Conservation (phyloP, 1,140 invertebrate species). For the Aphelenchoides fujianensis region DNA sequence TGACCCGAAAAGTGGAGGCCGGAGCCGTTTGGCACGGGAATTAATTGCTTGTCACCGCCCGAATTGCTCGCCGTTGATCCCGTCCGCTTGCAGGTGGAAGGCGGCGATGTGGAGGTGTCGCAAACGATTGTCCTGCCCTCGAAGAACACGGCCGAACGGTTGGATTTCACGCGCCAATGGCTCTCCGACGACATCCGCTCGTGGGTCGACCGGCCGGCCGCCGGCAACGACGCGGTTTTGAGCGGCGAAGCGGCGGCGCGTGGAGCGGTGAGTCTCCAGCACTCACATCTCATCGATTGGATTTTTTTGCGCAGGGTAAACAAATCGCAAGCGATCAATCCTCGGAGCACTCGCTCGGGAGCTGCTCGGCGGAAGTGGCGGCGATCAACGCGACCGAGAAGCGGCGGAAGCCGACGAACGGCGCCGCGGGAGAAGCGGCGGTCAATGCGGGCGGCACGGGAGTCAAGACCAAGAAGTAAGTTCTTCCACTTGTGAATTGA, state of each 20-base stretch:
- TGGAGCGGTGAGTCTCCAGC: background rate
- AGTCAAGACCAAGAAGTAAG: conserved; percentile 3
- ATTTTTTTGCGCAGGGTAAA: background rate
- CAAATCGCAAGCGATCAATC: background rate
- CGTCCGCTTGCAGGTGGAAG: conserved; percentile 2
- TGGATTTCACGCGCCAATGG: conserved; percentile 61
- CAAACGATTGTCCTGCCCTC: conserved; percentile 59
- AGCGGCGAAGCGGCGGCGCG: background rate
- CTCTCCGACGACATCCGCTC: conserved; percentile 43
- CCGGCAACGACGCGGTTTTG: background rate
- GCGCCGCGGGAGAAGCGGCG: background rate
- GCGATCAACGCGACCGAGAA: conserved; percentile 56
- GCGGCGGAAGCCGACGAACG: conserved; percentile 20
- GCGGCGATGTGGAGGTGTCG: conserved; percentile 49
- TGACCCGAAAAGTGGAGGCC: too few species aligned
- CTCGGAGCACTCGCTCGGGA: conserved; percentile 54
- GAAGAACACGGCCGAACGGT: conserved; percentile 51
- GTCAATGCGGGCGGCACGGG: background rate
- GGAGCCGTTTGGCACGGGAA: too few species aligned
- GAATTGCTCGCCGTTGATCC: too few species aligned
- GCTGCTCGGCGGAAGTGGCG: conserved; percentile 61
- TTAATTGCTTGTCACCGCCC: too few species aligned
- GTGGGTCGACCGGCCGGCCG: conserved; percentile 38
- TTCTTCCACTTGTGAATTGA: too few species aligned
- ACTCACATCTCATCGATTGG: background rate